A percentile compares a stretch with the other conserved stretches of the same genome.
These are phyloP conservation scores for Tenthredo notha DNA, from an alignment of 2,888 invertebrate species.

Conservation along the genomic window DNA sequence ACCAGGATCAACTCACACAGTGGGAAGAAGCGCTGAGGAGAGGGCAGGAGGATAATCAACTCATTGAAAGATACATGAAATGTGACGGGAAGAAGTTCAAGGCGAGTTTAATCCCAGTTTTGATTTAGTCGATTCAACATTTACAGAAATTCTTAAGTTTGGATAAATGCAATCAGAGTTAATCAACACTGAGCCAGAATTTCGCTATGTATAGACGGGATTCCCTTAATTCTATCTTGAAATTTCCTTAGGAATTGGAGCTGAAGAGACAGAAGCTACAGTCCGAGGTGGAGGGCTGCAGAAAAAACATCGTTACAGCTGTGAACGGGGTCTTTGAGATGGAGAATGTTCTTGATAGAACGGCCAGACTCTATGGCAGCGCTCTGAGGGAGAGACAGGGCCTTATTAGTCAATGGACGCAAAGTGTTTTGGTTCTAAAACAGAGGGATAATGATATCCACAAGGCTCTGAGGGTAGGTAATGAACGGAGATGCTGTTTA, in stretches of 20 bases:
- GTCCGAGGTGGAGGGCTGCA: constrained; percentile 78
- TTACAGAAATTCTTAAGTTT: too few species aligned
- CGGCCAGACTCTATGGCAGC: constrained; percentile 79
- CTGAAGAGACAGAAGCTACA: constrained; percentile 80
- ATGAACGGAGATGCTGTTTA: not conserved
- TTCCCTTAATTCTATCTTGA: not conserved
- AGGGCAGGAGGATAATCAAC: constrained; percentile 84
- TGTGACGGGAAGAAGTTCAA: constrained; percentile 86
- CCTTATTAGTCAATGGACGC: constrained; percentile 87
- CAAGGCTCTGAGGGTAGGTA: constrained; percentile 78
- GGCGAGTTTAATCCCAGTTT: constrained; percentile 64
- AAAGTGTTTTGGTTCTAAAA: constrained; percentile 85
- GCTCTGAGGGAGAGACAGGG: constrained; percentile 85
- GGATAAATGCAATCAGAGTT: too few species aligned
- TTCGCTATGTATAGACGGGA: too few species aligned
- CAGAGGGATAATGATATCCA: constrained; percentile 86
- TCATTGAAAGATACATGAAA: constrained; percentile 87
- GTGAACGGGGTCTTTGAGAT: constrained; percentile 80
- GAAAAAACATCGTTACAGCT: constrained; percentile 77
- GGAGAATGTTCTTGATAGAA: constrained; percentile 81
- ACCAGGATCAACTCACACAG: constrained; percentile 84
- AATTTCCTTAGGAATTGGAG: constrained; percentile 78
- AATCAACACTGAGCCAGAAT: too few species aligned
- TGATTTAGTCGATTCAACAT: too few species aligned
- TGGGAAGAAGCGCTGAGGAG: constrained; percentile 87